phyloP scores from a whole-genome alignment of 2,797 vertebrate species.

The Cryptoblepharus egeriae region DNA sequence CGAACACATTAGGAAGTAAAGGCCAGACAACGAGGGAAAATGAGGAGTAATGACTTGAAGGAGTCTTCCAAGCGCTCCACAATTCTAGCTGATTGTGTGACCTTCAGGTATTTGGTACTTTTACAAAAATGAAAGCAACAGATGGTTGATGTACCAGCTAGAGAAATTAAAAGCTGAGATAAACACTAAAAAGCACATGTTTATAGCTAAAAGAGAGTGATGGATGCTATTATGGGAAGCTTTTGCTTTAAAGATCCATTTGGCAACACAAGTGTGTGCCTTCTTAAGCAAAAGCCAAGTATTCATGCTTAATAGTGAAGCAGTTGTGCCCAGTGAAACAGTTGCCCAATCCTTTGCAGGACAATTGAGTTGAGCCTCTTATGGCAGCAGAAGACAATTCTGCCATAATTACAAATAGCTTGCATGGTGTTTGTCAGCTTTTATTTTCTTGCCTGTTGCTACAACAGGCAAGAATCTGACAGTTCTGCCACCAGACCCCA shows the following conservation, averaged over 20 bases:
- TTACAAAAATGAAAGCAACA: constrained; percentile 12
- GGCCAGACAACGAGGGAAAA: constrained; percentile 14
- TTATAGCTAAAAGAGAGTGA: neutral
- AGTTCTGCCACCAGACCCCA: no score
- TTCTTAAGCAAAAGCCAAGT: neutral
- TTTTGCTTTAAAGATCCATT: neutral
- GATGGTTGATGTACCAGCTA: neutral
- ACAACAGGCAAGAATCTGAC: no score
- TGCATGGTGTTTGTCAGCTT: no score
- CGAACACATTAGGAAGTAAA: constrained; percentile 17
- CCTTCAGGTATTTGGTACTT: neutral
- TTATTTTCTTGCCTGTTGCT: no score
- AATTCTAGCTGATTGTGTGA: neutral
- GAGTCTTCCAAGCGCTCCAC: neutral
- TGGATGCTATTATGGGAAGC: neutral
- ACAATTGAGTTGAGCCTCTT: no score
- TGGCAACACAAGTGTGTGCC: neutral
- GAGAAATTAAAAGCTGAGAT: constrained; percentile 3
- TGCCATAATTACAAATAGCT: no score
- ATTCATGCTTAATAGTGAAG: neutral
- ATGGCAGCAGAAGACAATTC: no score
- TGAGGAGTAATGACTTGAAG: neutral
- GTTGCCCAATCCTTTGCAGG: no score
- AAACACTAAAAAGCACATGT: neutral
- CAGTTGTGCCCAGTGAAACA: no score